Conservation (phyloP, 2,797 vertebrate species). For the Amniataba percoides region DNA sequence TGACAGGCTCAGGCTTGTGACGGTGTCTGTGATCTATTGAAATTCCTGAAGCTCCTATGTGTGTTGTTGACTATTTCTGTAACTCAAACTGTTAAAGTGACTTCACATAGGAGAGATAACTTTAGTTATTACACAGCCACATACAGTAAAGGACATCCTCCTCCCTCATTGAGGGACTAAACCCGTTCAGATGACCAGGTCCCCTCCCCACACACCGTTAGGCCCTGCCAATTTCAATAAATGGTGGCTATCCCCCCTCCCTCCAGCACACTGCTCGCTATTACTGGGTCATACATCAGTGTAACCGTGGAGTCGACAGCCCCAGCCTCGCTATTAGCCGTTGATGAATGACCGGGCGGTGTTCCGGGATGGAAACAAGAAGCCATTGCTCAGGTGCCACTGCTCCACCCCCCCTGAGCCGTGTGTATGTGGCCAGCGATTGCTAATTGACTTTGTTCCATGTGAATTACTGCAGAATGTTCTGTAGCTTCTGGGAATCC, state of each 20-base stretch:
- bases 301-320: constrained; percentile 58
- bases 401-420: neutral
- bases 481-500: constrained; percentile 5
- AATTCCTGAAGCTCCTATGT: neutral
- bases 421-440: neutral
- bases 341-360: constrained; percentile 68
- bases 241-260: constrained; percentile 34
- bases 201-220: constrained; percentile 23
- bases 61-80: neutral
- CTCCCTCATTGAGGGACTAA: constrained; percentile 43
- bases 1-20: constrained; percentile 6
- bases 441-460: constrained; percentile 41
- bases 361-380: constrained; percentile 27
- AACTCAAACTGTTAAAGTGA: neutral
- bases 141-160: neutral
- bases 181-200: constrained; percentile 29
- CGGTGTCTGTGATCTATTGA: neutral
- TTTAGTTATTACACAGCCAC: neutral
- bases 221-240: constrained; percentile 68
- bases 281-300: constrained; percentile 71
- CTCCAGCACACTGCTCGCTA: constrained; percentile 35
- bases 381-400: constrained; percentile 40
- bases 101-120: neutral
- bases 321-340: constrained; percentile 60
- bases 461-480: constrained; percentile 19